Base-by-base conservation (phyloP, 2,888 invertebrate genomes). In the Uropetala carovei region DNA sequence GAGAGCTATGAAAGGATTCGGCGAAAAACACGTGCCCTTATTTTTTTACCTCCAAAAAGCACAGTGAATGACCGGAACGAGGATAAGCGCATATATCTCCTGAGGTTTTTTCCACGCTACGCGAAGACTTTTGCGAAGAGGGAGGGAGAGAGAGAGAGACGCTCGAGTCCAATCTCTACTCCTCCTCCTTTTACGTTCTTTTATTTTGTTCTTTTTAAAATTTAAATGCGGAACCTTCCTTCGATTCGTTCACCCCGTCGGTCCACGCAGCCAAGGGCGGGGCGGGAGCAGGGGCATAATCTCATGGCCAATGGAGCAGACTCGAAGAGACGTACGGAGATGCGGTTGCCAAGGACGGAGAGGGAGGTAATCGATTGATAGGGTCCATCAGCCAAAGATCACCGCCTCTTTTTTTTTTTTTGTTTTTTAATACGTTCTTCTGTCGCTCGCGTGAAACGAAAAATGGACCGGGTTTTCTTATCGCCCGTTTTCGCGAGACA, bases 161-260 rank as follows among this genome's bases (percentile, higher is more conserved):
- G 7, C 16, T 0, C n/a, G 13, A 13, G 14, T 14, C 13, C 56
- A 18, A n/a, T n/a, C 64, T 43, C 43, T 18, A 8, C 11, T 13
- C 10, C 18, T 16, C 64, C 5, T 64, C 64, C n/a, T 13, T 64
- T 13, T 5, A 7, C 64, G 16, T 11, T 4, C 43, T 64, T 64
- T 18, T n/a, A n/a, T n/a, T 64, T 64, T 89, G 43, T 27, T 13
- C 9, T 27, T 75, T 11, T 27, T 0, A 14, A 89, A 18, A 86
- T 86, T 64, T 64, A 43, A 64, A 89, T 64, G 64, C 30, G 18
- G 64, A 18, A 64, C 89, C 89, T 89, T 89, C 64, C 27, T 60
- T 8, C 14, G 43, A 89, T 59, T 13, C 89, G 89, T 89, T 89
- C 89, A 89, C 89, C 89, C 60, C 83, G 3, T n/a, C 83, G 30